Percentiles rank a stretch among this genome's conserved stretches.
Conservation (phyloP, 2,888 invertebrate species). For the Pantelozetes paolii region DNA sequence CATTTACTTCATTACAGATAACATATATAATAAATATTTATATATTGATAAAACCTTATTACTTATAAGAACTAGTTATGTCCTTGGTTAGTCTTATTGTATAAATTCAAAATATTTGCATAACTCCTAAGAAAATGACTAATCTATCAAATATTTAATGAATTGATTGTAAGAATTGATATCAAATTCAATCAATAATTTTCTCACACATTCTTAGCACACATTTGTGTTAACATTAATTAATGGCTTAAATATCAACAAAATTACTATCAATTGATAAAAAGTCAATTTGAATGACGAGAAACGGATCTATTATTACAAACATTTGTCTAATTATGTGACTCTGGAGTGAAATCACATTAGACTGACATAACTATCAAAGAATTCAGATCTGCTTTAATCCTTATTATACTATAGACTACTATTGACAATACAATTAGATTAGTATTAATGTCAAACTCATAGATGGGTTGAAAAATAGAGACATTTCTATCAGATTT, state of each 20-base stretch:
- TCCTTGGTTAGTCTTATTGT: too few species aligned
- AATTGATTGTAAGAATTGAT: too few species aligned
- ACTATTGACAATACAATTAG: neutral
- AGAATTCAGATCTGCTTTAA: neutral
- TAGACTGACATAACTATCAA: neutral
- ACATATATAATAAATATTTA: too few species aligned
- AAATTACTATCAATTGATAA: neutral
- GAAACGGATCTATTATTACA: neutral
- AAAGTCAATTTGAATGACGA: neutral
- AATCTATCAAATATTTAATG: too few species aligned
- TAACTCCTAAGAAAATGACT: too few species aligned
- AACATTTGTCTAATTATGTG: neutral
- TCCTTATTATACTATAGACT: neutral
- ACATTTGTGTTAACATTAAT: neutral
- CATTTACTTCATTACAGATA: too few species aligned
- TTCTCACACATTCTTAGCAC: neutral
- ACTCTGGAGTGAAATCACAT: neutral
- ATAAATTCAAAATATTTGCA: too few species aligned
- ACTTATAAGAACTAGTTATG: too few species aligned
- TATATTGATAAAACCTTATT: too few species aligned
- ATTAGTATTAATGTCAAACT: constrained; percentile 29
- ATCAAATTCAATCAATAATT: neutral
- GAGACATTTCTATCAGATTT: neutral
- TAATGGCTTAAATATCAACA: neutral
- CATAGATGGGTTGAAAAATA: neutral